These are phyloP conservation scores for Neuroterus valhalla DNA, from an alignment of 1,140 invertebrate species.

Conservation along the genomic window DNA sequence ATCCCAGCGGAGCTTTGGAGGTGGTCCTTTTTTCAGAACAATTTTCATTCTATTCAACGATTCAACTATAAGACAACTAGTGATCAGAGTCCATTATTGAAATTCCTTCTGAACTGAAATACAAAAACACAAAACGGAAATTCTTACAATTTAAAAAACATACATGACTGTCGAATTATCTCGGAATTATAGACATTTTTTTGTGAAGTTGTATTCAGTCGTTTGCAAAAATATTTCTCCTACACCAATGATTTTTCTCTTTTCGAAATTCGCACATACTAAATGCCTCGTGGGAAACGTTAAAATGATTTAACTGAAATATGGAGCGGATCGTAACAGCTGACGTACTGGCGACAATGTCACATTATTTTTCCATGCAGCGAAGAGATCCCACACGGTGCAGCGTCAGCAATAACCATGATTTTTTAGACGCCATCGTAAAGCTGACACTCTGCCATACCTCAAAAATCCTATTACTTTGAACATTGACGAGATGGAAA, in stretches of 20 bases:
- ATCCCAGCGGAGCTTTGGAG: too few species aligned
- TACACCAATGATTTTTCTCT: neutral
- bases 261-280: conserved; percentile 1
- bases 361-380: conserved; percentile 67
- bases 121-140: too few species aligned
- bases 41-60: too few species aligned
- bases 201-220: too few species aligned
- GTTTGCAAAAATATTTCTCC: neutral
- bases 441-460: conserved; percentile 39
- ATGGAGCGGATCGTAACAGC: conserved; percentile 54
- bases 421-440: conserved; percentile 45
- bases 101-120: too few species aligned
- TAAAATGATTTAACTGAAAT: conserved; percentile 33
- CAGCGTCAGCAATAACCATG: conserved; percentile 65
- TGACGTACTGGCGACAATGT: conserved; percentile 63
- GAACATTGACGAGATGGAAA: neutral
- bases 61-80: too few species aligned
- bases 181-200: too few species aligned
- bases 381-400: conserved; percentile 59
- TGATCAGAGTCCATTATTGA: too few species aligned
- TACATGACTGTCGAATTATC: too few species aligned
- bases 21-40: too few species aligned
- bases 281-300: conserved; percentile 1
- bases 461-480: conserved; percentile 27
- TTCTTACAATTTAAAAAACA: too few species aligned